Evolutionary conservation across 2,888 invertebrate species (phyloP), one percentile per base, ranked within the genome.

Genomic region (Melanchra persicariae): DNA sequence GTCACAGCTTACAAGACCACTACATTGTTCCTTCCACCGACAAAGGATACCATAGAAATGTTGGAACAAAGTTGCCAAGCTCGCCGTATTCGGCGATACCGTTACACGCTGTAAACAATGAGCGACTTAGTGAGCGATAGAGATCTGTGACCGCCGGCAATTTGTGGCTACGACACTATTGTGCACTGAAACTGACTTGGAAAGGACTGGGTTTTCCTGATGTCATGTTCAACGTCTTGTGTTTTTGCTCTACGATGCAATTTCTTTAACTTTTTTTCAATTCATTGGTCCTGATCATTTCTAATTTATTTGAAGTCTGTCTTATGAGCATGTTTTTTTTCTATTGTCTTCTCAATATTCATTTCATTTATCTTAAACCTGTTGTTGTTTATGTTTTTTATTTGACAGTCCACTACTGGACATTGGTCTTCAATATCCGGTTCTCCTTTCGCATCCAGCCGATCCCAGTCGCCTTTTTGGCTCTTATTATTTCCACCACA

Each of bases 51-150:
- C 70, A 60, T 51, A 73, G 47, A 64, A 77, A 61, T 61, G 70
- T 80, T 60, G 26, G 54, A 55, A 73, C 78, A 54, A 57, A 75
- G 69, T 69, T 75, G 66, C 83, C 51, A 76, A 76, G 64, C 68
- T 74, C 26, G 30, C 80, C 75, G 68, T 84, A 84, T 84, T 84
- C 26, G 74, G 72, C 60, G 62, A 59, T 86, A 78, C 86, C 85
- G 86, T 84, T 86, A 84, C 57, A 68, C 65, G 69, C 70, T 69
- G 75, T 81, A 85, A 80, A 86, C 86, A 86, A 86, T 86, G 81
- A 69, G 51, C 77, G 51, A 75, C 70, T 80, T 82, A 82, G 70
- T 61, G 49, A 65, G n/a, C 69, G 85, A 86, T 86, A 81, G 59
- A 59, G 74, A 86, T 86, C 85, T 79, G 76, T 70, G 51, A 67